Conservation (phyloP, 2,888 invertebrate genomes). For the Abrostola tripartita region DNA sequence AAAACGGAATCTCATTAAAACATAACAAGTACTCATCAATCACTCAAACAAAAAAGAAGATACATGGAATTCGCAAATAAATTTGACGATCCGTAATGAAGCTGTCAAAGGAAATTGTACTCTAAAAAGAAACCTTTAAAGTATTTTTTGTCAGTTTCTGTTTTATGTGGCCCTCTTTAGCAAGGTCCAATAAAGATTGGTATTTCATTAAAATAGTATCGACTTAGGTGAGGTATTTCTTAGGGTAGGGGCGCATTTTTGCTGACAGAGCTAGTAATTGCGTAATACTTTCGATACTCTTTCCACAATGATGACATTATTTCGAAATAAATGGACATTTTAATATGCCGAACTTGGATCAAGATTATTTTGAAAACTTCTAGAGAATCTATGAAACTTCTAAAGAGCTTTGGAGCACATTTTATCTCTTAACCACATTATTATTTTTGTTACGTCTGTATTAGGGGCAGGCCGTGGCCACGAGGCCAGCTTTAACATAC, state of each 20-base stretch:
- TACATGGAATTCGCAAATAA: slow-evolving; percentile 38
- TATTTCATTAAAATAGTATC: slow-evolving; percentile 53
- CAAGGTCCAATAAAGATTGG: slow-evolving; percentile 32
- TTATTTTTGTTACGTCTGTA: too few species aligned
- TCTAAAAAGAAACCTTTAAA: neutral
- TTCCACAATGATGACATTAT: slow-evolving; percentile 1
- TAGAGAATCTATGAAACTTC: too few species aligned
- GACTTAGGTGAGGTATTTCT: slow-evolving; percentile 35
- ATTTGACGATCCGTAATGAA: slow-evolving; percentile 27
- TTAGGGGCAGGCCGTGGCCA: too few species aligned
- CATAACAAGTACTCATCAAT: slow-evolving; percentile 49
- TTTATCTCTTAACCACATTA: too few species aligned
- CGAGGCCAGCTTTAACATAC: too few species aligned
- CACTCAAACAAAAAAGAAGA: slow-evolving; percentile 35
- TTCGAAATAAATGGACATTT: neutral
- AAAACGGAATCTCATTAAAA: slow-evolving; percentile 49
- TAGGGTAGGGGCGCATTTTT: slow-evolving; percentile 31
- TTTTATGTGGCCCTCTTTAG: slow-evolving; percentile 6
- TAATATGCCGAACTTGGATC: too few species aligned
- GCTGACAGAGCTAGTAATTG: slow-evolving; percentile 4
- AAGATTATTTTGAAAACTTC: too few species aligned
- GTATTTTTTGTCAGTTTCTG: slow-evolving; percentile 10
- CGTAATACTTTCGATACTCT: neutral
- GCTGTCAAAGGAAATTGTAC: slow-evolving; percentile 28
- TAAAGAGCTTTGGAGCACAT: too few species aligned